Base-by-base conservation (phyloP, 2,888 invertebrate species). In the Pristionchus entomophagus region DNA sequence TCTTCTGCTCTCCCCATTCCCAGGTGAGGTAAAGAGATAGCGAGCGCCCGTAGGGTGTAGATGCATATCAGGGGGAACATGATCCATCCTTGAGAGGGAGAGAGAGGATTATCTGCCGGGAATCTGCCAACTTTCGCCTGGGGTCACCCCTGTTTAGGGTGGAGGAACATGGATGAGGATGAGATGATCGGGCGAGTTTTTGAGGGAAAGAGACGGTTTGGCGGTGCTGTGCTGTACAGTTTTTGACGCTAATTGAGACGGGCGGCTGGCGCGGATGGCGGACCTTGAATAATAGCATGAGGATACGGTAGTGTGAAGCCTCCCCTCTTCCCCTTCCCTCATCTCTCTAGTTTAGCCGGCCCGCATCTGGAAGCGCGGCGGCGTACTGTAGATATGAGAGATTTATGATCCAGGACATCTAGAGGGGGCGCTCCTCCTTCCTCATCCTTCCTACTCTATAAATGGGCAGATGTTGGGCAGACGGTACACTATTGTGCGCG, bases 231-330 rank as follows among this genome's bases (percentile, higher is more conserved):
- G 56, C 22, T 73, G 65, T 5, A 14, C 8, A 45, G 73, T 73
- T 73, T 73, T 73, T 73, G 73, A 73, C 73, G 41, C 38, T 73
- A 73, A 73, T 73, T 73, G 73, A 73, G 73, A 41, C 73, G 73
- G 41, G 41, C 73, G 41, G 65, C 35, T 35, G 45, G 5, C n/a
- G 10, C 14, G 17, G 56, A n/a, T n/a, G n/a, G n/a, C n/a, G n/a
- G 19, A 73, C 73, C 73, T 73, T 73, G 73, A 73, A 73, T 73
- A 73, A 38, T 41, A 65, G 65, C n/a, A n/a, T n/a, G n/a, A 29
- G 41, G 73, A 45, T 73, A 73, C 73, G 41, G 73, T 73, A 73
- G 38, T 26, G 73, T 41, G 73, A 73, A 73, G 73, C 73, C 41
- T n/a, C 22, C 59, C 26, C 59, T n/a, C 29, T n/a, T 59, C 59